A percentile compares a stretch with the other conserved stretches of the same genome.
Conservation (phyloP, 2,888 invertebrate genomes). For the Yponomeuta sedellus region DNA sequence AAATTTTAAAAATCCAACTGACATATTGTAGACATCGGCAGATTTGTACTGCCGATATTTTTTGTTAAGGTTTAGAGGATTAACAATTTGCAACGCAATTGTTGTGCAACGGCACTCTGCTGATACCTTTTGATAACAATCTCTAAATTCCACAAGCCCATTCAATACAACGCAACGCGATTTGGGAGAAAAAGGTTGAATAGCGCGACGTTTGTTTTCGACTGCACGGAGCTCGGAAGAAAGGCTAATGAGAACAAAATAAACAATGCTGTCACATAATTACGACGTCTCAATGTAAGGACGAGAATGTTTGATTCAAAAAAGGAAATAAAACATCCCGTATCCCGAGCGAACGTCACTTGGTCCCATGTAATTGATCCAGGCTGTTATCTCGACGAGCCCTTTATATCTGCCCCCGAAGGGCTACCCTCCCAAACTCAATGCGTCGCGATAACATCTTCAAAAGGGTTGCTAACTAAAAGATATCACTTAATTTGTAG, state of each 20-base stretch:
- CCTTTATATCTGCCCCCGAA: conserved; percentile 66
- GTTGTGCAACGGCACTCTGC: no score
- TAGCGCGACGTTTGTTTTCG: neutral
- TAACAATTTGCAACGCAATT: no score
- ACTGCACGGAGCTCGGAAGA: neutral
- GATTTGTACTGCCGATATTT: no score
- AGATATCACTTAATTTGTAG: conserved; percentile 76
- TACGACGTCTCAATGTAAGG: neutral
- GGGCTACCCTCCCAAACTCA: conserved; percentile 66
- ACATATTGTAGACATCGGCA: no score
- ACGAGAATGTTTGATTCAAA: conserved; percentile 22
- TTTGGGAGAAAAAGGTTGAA: neutral
- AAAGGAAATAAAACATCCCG: conserved; percentile 39
- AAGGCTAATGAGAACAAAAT: neutral
- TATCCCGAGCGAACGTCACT: conserved; percentile 64
- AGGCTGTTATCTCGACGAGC: conserved; percentile 72
- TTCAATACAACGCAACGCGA: neutral
- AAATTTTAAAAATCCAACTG: no score
- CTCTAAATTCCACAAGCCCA: no score
- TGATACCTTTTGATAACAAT: no score
- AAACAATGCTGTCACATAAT: conserved; percentile 6
- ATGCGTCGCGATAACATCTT: conserved; percentile 66
- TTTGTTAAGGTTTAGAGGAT: no score
- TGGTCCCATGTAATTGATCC: conserved; percentile 72
- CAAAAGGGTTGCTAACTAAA: conserved; percentile 73